phyloP scores from a whole-genome alignment of 2,888 invertebrate genomes.

The Apodemia mormo region DNA sequence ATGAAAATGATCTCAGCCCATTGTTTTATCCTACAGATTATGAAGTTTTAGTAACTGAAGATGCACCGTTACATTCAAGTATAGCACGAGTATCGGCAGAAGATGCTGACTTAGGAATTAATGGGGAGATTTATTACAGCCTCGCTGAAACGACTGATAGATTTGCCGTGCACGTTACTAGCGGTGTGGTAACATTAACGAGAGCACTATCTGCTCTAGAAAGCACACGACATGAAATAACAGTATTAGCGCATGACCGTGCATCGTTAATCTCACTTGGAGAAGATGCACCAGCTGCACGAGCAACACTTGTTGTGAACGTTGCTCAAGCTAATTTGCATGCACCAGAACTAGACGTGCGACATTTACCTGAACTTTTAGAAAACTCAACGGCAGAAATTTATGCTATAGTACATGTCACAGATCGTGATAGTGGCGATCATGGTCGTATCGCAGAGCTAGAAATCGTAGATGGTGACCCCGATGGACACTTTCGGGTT shows the following conservation, averaged over 20 bases:
- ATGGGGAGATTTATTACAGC: constrained; percentile 98
- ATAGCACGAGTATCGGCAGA: constrained; percentile 92
- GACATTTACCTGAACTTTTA: constrained; percentile 89
- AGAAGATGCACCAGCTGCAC: constrained; percentile 85
- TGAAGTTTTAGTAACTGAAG: constrained; percentile 92
- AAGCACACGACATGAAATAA: constrained; percentile 86
- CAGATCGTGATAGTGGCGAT: constrained; percentile 90
- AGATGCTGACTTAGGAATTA: constrained; percentile 97
- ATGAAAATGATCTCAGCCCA: constrained; percentile 96
- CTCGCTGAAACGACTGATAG: constrained; percentile 90
- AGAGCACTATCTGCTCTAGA: constrained; percentile 88
- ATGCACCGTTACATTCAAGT: constrained; percentile 91
- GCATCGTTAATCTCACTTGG: constrained; percentile 83
- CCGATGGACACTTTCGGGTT: constrained; percentile 93
- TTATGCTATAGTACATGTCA: constrained; percentile 93
- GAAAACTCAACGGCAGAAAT: constrained; percentile 92
- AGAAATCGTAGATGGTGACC: constrained; percentile 94
- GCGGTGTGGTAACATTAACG: constrained; percentile 92
- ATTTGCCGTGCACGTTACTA: constrained; percentile 96
- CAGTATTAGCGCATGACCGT: constrained; percentile 92
- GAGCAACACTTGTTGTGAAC: constrained; percentile 88
- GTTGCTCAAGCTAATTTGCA: constrained; percentile 93
- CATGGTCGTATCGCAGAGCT: constrained; percentile 91
- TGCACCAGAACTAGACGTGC: constrained; percentile 91
- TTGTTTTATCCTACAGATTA: constrained; percentile 95